Percentiles rank a stretch among this genome's conserved stretches.
Evolutionary conservation across 2,797 vertebrate species (phyloP).

Genomic region (Gadopsis marmoratus): DNA sequence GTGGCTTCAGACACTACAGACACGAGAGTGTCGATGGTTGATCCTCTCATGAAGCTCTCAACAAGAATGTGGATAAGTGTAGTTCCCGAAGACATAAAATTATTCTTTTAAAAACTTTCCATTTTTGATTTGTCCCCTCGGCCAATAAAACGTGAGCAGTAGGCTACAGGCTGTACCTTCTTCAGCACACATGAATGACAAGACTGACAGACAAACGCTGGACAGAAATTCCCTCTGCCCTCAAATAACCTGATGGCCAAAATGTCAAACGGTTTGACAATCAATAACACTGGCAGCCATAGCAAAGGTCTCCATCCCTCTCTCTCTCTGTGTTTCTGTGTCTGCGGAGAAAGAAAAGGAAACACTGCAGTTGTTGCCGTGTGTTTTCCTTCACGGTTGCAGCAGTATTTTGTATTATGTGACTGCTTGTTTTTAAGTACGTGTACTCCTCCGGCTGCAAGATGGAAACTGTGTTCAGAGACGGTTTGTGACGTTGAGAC

Average conservation of each 20-base stretch:
- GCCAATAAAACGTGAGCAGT: conserved; percentile 2
- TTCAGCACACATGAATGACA: conserved; percentile 22
- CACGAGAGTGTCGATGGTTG: no score
- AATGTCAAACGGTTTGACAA: conserved; percentile 58
- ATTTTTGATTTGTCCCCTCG: conserved; percentile 2
- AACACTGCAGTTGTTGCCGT: background rate
- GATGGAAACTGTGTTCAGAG: background rate
- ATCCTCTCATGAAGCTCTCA: no score
- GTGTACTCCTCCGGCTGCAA: background rate
- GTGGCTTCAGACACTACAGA: background rate
- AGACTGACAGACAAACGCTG: conserved; percentile 39
- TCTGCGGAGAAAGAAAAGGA: background rate
- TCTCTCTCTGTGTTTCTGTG: background rate
- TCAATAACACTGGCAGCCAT: conserved; percentile 36
- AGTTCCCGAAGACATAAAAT: background rate
- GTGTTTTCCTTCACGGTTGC: background rate
- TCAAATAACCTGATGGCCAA: conserved; percentile 53
- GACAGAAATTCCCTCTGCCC: conserved; percentile 32
- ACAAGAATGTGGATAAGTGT: background rate
- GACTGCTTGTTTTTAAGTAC: background rate
- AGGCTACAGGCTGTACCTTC: background rate
- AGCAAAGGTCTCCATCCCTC: conserved; percentile 45
- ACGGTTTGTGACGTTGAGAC: no score
- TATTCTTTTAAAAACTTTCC: background rate
- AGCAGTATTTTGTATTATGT: background rate